These are phyloP conservation scores for Syndactyla subalaris DNA, from an alignment of 2,797 vertebrate genomes.

Conservation along the genomic window DNA sequence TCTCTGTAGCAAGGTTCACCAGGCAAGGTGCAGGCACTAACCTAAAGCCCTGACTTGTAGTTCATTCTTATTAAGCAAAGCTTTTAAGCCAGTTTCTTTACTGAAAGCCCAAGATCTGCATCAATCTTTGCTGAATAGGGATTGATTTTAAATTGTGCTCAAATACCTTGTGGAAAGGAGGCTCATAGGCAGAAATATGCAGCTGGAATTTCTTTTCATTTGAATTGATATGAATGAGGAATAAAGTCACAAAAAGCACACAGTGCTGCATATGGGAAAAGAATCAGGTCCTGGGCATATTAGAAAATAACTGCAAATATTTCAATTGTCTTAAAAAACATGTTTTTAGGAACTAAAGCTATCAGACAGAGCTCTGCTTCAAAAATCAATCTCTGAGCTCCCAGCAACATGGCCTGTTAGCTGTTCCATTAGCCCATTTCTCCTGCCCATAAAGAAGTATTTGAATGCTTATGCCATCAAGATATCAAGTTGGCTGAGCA, in stretches of 20 bases:
- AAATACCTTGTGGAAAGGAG: not conserved
- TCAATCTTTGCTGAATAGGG: not conserved
- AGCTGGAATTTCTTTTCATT: not conserved
- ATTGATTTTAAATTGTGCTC: slow-evolving; percentile 2
- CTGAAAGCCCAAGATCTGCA: not conserved
- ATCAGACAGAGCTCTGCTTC: not conserved
- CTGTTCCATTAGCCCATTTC: not conserved
- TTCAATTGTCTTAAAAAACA: not conserved
- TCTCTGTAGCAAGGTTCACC: not conserved
- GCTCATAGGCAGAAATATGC: not conserved
- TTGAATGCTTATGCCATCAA: not conserved
- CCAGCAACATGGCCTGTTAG: not conserved
- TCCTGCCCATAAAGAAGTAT: not conserved
- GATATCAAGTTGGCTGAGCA: not conserved
- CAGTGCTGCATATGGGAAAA: not conserved
- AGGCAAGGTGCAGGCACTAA: not conserved
- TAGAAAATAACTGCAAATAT: not conserved
- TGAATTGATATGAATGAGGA: not conserved
- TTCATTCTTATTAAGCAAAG: not conserved
- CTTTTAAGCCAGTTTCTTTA: not conserved
- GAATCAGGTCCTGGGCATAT: not conserved
- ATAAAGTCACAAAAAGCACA: not conserved
- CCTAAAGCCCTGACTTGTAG: not conserved
- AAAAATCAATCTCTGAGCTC: not conserved
- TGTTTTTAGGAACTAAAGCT: not conserved